Conservation (phyloP, 2,888 invertebrate genomes). For the Agonopterix subpropinquella region DNA sequence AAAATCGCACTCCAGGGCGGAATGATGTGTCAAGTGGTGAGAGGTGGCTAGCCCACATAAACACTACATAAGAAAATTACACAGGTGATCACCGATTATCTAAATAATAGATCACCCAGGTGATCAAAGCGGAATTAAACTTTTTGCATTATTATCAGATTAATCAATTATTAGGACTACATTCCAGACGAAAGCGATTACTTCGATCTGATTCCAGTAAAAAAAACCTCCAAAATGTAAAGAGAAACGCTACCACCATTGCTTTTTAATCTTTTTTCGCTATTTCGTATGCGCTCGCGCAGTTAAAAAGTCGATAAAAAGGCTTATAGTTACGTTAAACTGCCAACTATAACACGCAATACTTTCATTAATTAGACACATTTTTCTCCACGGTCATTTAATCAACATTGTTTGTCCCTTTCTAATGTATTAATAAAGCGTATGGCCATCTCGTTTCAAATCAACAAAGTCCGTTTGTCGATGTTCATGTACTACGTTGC, state of each 20-base stretch:
- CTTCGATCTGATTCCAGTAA: too few relatives aligned
- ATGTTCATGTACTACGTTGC: neutral
- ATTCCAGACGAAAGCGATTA: too few relatives aligned
- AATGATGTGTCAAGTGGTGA: too few relatives aligned
- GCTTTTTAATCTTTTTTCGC: neutral
- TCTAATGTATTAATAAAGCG: slow-evolving; percentile 10
- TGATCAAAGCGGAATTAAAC: too few relatives aligned
- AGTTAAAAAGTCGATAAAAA: neutral
- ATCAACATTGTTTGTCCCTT: slow-evolving; percentile 15
- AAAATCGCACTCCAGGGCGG: too few relatives aligned
- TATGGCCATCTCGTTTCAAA: slow-evolving; percentile 29
- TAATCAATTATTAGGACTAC: too few relatives aligned
- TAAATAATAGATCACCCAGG: too few relatives aligned
- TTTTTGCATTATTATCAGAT: too few relatives aligned
- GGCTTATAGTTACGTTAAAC: neutral
- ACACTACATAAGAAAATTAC: too few relatives aligned
- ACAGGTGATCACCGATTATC: too few relatives aligned
- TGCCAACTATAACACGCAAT: slow-evolving; percentile 17
- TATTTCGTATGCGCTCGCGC: neutral
- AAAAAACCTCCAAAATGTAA: neutral
- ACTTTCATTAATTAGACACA: slow-evolving; percentile 28
- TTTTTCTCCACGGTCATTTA: slow-evolving; percentile 25
- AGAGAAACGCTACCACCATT: neutral
- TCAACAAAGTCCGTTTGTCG: slow-evolving; percentile 25
- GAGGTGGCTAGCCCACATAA: too few relatives aligned